Base-by-base conservation (phyloP, 2,797 vertebrate genomes). In the Cuculus canorus region DNA sequence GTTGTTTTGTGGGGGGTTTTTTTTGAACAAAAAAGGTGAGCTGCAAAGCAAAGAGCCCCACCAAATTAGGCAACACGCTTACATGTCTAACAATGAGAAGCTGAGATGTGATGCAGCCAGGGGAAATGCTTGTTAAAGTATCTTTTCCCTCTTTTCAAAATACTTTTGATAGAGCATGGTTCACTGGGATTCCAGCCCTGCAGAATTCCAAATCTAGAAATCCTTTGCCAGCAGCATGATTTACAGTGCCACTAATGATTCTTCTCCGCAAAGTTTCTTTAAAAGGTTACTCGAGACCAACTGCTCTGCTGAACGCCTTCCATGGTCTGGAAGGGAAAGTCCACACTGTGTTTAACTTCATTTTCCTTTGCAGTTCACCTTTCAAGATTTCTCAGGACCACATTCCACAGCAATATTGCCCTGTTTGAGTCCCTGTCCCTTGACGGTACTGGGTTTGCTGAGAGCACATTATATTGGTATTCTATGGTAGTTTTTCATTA, bases 251-350 rank as follows among this genome's bases (percentile, higher is more conserved):
- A 19, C 86, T 93, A 86, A 90, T 68, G 75, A 86, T 61, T 84
- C 91, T 61, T 88, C 84, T 71, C 81, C 68, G 15, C 88, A 32
- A 82, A 88, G 82, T 91, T 95, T 19, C 88, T 96, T 77, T 57
- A 33, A 68, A 63, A 96, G 63, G 82, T 84, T 79, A 35, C 81
- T 79, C 0, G 1, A 86, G 86, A 86, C 63, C 0, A 7, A 43
- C 43, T 47, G 83, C 82, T 78, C 61, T 69, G 50, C 88, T 56
- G 39, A 79, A 43, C 5, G 4, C 66, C 64, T 89, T 88, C 83
- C 56, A 8, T 57, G 33, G 83, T 5, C 69, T 83, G 70, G 43
- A 56, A 65, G 17, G 70, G 22, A 32, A 78, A 48, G 33, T 4
- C 65, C 65, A 50, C 9, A 13, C n/a, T 1, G 18, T 11, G 22